Percentiles rank a stretch among this genome's conserved stretches.
phyloP scores from a whole-genome alignment of 2,888 invertebrate genomes.

The Scaptomyza parva region DNA sequence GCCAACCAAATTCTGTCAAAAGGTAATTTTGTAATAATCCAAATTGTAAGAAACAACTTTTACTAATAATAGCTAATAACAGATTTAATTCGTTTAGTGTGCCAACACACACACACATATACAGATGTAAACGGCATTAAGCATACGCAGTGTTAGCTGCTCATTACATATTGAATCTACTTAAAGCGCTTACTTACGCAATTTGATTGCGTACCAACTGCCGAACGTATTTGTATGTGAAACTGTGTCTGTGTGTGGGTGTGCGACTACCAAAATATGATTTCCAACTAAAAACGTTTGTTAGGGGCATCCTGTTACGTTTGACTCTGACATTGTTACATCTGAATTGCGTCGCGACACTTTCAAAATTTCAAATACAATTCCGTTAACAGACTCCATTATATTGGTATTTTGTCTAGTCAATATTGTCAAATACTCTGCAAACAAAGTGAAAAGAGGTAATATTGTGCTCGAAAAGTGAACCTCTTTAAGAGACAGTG shows the following conservation, averaged over 20 bases:
- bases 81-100: not conserved
- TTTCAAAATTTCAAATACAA: slow-evolving; percentile 4
- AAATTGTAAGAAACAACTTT: no score
- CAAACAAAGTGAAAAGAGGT: not conserved
- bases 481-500: no score
- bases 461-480: not conserved
- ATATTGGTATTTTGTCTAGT: slow-evolving; percentile 11
- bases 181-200: not conserved
- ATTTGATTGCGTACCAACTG: slow-evolving; percentile 1
- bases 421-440: not conserved
- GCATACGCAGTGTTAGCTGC: slow-evolving; percentile 21
- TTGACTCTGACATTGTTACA: not conserved
- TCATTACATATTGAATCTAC: not conserved
- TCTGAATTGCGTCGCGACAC: slow-evolving; percentile 10
- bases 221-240: not conserved
- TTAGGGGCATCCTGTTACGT: not conserved
- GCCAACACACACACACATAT: not conserved
- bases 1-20: slow-evolving; percentile 1
- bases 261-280: not conserved
- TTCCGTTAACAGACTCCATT: not conserved
- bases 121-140: slow-evolving; percentile 1
- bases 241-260: not conserved
- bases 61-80: no score
- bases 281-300: not conserved
- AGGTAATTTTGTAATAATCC: not conserved